Evolutionary conservation across 2,113 vertebrate genomes (phyloP), one percentile per base, ranked within the genome.

Genomic region (Centrocercus urophasianus): DNA sequence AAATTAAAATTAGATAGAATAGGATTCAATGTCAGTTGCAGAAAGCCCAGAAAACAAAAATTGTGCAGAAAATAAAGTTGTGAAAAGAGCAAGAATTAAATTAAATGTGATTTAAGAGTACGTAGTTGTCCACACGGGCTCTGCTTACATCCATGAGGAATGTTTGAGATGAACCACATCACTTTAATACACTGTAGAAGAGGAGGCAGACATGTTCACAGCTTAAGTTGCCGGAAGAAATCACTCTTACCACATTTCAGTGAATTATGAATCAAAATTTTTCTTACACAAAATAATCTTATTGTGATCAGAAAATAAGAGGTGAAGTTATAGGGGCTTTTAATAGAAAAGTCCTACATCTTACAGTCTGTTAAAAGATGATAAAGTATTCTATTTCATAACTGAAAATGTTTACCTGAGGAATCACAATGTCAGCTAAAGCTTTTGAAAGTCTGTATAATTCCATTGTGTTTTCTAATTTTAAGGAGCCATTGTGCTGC

Each of bases 401-500:
- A 83, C 66, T 59, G 64, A 65, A 86, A 88, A 72, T 48, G 47
- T 88, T 97, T 96, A 99, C 98, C 98, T 99, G 98, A 96, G 98
- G 98, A 43, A 99, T 99, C 88, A 99, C 98, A 64, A 99, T 99
- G 94, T 99, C 98, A 85, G 98, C 98, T 95, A 99, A 96, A 32
- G 98, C 98, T 86, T 99, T 99, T 25, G 98, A 99, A 83, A 99
- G 97, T n/a, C 98, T 97, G 83, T 99, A 99, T 69, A 99, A 95
- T 95, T 99, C 98, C 98, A 99, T 99, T 70, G 98, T 99, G 93
- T 98, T 97, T 95, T 98, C 98, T 96, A 99, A 97, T 91, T 99
- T 98, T 90, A 99, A 97, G 15, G 98, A 98, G 88, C 98, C 97
- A 36, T 99, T 99, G 95, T 99, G 98, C 74, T 99, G 98, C 66